Evolutionary conservation across 2,113 vertebrate species (phyloP), one percentile per base, ranked within the genome.

Genomic region (Nannobrachium achirus): DNA sequence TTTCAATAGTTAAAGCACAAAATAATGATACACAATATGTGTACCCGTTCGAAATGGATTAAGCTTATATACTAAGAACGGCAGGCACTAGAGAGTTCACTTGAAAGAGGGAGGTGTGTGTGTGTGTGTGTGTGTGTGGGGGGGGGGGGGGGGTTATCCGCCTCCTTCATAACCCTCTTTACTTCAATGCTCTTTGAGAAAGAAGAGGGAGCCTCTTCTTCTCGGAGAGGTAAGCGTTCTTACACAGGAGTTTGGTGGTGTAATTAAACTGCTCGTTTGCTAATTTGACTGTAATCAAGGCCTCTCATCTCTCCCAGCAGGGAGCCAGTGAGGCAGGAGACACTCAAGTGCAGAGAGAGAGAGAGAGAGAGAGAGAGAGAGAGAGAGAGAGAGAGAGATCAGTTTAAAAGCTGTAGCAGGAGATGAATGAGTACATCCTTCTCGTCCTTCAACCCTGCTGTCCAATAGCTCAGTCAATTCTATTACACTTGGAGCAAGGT

Each of bases 221-320:
- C 81, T 85, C 66, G 68, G 73, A 81, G 82, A 88, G 85, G 85
- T 86, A 81, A 80, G 83, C 85, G 66, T 76, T 84, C 86, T 88
- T 86, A 73, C 81, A 86, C 80, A 80, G 81, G 83, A 90, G 80
- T 89, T 84, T 83, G 78, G 71, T 75, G 78, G 84, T 74, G 87
- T 89, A 86, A 89, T 91, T 90, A 89, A 91, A 86, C 89, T 90
- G 88, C 84, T 90, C 86, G 89, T 88, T 90, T 86, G 84, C 88
- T 90, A 90, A 91, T 89, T 88, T 86, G 82, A 87, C 88, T 88
- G 88, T 90, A 91, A 91, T 91, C 89, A 89, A 89, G 25, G 89
- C 77, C 83, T 86, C 75, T 91, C 84, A 90, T 90, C 85, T 90
- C 73, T 77, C 87, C 89, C 87, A 81, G 86, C 72, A 81, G 88